Evolutionary conservation across 2,888 invertebrate genomes (phyloP), one percentile per base, ranked within the genome.

Genomic region (Schizotus pectinicornis): DNA sequence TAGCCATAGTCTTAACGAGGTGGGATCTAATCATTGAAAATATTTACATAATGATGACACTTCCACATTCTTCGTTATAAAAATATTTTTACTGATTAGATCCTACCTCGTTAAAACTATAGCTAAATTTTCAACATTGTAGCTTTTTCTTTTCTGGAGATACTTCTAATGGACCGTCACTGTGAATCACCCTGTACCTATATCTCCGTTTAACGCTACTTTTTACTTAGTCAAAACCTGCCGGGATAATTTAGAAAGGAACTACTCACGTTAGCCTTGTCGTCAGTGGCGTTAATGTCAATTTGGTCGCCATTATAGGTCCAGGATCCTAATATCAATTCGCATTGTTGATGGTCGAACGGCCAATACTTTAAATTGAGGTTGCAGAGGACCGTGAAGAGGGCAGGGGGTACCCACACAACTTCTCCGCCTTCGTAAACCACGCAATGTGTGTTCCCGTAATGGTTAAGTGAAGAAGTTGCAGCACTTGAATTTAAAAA

Each of bases 351-450:
- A 5, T 79, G 79, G 76, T 94, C 94, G 42, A 82, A 85, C 0
- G 94, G 94, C 93, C 93, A 94, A 59, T 83, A 80, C 9, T 82
- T 78, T 48, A 93, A 81, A 72, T 92, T 85, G 30, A 86, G 73
- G 54, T 87, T 85, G 68, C 88, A 88, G 68, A 86, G 85, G 8
- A 84, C 81, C 0, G 86, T 80, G 59, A 90, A 87, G 61, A 88
- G 88, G 1, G 87, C 84, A 3, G 89, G 87, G 5, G 88, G 88
- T 5, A 87, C 85, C 89, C 89, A 89, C 3, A 85, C 61, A 0
- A 89, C 82, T 3, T 72, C 74, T 0, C 88, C 88, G 49, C 81
- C 77, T 3, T 76, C 68, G 35, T 76, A 74, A 1, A 84, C 82
- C 2, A 85, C 62, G 47, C 83, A 82, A 62, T 84, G 81, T 0